Conservation (phyloP, 1,140 invertebrate species). For the Caenorhabditis brenneri region DNA sequence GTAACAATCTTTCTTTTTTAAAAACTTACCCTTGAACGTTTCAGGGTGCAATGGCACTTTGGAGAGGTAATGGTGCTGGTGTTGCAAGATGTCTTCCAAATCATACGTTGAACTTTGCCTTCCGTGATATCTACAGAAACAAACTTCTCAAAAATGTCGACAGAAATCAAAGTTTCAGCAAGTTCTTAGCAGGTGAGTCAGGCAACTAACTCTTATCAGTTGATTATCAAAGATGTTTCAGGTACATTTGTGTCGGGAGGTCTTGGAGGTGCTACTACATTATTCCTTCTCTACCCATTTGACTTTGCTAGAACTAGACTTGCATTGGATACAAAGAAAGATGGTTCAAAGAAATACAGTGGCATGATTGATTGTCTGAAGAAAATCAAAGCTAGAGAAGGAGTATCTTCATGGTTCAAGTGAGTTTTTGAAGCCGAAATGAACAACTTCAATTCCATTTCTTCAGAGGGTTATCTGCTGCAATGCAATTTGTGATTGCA, state of each 20-base stretch:
- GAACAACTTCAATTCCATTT: neutral
- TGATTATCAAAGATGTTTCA: constrained; percentile 23
- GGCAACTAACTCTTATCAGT: neutral
- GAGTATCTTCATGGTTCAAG: constrained; percentile 67
- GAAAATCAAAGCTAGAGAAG: constrained; percentile 66
- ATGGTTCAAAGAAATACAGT: constrained; percentile 61
- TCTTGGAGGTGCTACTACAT: constrained; percentile 67
- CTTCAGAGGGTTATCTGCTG: constrained; percentile 68
- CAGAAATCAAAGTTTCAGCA: constrained; percentile 82
- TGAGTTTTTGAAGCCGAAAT: constrained; percentile 4
- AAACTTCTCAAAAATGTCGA: constrained; percentile 77
- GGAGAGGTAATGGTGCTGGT: constrained; percentile 68
- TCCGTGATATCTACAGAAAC: constrained; percentile 62
- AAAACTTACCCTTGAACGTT: neutral
- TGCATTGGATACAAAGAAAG: constrained; percentile 65
- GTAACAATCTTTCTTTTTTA: neutral
- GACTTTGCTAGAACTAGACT: constrained; percentile 71
- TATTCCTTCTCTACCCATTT: constrained; percentile 70
- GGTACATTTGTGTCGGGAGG: constrained; percentile 70
- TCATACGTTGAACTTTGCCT: constrained; percentile 68
- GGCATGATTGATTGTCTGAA: constrained; percentile 69
- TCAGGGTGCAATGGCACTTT: constrained; percentile 65
- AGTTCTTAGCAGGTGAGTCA: constrained; percentile 81
- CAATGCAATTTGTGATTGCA: constrained; percentile 70
- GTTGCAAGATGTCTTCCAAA: constrained; percentile 68